Conservation (phyloP, 53 echinoderm and acorn worm species). For the Patiria pectinifera region DNA sequence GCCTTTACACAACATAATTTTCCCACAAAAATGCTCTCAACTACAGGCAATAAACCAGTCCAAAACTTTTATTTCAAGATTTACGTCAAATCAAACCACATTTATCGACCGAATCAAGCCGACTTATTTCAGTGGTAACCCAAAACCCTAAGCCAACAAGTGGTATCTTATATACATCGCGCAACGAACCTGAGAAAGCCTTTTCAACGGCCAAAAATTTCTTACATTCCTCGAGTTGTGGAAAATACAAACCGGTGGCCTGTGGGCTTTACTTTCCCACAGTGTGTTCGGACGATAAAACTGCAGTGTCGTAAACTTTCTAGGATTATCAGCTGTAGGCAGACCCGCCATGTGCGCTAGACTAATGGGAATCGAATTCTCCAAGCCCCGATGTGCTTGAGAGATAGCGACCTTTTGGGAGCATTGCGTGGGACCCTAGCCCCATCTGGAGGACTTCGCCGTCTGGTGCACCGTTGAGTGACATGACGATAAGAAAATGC, state of each 20-base stretch:
- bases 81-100: conserved; percentile 12
- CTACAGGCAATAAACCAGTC: background rate
- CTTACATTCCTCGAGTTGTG: background rate
- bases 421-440: conserved; percentile 10
- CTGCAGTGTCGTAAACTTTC: background rate
- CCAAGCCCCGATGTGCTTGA: conserved; percentile 25
- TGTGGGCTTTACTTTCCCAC: conserved; percentile 3
- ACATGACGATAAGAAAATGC: background rate
- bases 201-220: background rate
- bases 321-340: background rate
- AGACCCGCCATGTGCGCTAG: background rate
- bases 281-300: background rate
- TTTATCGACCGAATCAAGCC: conserved; percentile 14
- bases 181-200: background rate
- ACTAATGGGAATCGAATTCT: background rate
- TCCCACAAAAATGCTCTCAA: background rate
- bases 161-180: background rate
- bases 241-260: background rate
- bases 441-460: conserved; percentile 1
- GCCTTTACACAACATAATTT: background rate
- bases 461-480: background rate
- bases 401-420: conserved; percentile 44
- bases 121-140: conserved; percentile 12
- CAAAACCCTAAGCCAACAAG: conserved; percentile 20
- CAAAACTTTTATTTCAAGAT: background rate